phyloP scores from a whole-genome alignment of 1,140 invertebrate genomes.

The Calycopis cecrops region DNA sequence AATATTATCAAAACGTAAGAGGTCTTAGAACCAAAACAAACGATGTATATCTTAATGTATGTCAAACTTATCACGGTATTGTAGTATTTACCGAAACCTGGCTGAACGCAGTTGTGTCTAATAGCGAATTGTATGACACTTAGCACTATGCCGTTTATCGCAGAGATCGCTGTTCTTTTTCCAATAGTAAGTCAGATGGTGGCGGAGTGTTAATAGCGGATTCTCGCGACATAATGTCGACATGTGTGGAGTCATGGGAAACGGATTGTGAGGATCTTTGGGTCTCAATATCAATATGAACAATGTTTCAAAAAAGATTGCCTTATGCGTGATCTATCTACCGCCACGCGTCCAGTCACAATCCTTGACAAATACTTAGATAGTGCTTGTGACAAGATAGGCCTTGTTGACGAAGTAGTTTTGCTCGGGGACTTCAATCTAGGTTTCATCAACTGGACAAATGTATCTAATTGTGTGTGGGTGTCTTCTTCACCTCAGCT shows the following conservation, averaged over 20 bases:
- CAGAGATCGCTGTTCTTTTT: background rate
- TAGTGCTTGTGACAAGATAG: background rate
- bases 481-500: no score
- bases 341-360: background rate
- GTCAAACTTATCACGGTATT: background rate
- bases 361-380: background rate
- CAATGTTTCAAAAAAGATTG: background rate
- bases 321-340: background rate
- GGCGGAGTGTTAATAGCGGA: background rate
- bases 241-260: background rate
- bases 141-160: background rate
- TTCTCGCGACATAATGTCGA: background rate
- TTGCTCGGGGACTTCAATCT: slow-evolving; percentile 3
- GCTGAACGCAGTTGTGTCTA: no score
- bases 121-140: no score
- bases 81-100: background rate
- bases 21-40: background rate
- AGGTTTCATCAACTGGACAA: background rate
- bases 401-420: background rate
- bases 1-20: no score
- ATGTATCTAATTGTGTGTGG: no score
- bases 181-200: background rate
- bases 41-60: background rate
- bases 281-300: background rate
- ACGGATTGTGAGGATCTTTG: slow-evolving; percentile 11